Percentiles rank a stretch among this genome's conserved stretches.
These are phyloP conservation scores for Helicoverpa armigera DNA, from an alignment of 1,140 invertebrate species.

Conservation along the genomic window DNA sequence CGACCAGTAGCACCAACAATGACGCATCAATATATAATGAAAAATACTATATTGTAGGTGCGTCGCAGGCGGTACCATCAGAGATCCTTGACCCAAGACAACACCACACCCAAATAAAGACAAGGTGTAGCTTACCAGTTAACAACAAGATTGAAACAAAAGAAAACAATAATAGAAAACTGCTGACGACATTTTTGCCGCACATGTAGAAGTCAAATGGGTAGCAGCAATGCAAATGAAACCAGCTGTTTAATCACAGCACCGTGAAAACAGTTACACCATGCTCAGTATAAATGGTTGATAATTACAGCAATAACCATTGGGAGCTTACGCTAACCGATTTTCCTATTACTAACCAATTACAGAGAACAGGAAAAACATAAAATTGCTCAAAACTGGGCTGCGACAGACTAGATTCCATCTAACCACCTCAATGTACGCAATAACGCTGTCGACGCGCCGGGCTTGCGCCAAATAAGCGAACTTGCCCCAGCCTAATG, in stretches of 20 bases:
- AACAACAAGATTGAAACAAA: slow-evolving; percentile 8
- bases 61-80: slow-evolving; percentile 61
- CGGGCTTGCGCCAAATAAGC: slow-evolving; percentile 65
- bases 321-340: background rate
- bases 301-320: slow-evolving; percentile 17
- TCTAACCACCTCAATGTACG: slow-evolving; percentile 48
- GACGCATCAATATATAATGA: slow-evolving; percentile 71
- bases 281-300: slow-evolving; percentile 12
- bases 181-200: background rate
- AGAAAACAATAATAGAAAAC: slow-evolving; percentile 26
- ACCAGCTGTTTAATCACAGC: slow-evolving; percentile 40
- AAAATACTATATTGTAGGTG: slow-evolving; percentile 70
- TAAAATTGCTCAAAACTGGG: slow-evolving; percentile 31
- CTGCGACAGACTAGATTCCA: slow-evolving; percentile 39
- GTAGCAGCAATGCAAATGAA: slow-evolving; percentile 21
- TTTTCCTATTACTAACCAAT: slow-evolving; percentile 18
- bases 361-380: slow-evolving; percentile 25
- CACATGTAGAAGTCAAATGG: slow-evolving; percentile 7
- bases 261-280: background rate
- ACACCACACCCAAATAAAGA: slow-evolving; percentile 54
- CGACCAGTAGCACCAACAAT: slow-evolving; percentile 66
- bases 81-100: slow-evolving; percentile 67
- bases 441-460: slow-evolving; percentile 56
- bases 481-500: slow-evolving; percentile 66
- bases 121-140: slow-evolving; percentile 16